Percentiles rank a stretch among this genome's conserved stretches.
Conservation (phyloP, 2,113 vertebrate genomes). For the Nothoprocta perdicaria region DNA sequence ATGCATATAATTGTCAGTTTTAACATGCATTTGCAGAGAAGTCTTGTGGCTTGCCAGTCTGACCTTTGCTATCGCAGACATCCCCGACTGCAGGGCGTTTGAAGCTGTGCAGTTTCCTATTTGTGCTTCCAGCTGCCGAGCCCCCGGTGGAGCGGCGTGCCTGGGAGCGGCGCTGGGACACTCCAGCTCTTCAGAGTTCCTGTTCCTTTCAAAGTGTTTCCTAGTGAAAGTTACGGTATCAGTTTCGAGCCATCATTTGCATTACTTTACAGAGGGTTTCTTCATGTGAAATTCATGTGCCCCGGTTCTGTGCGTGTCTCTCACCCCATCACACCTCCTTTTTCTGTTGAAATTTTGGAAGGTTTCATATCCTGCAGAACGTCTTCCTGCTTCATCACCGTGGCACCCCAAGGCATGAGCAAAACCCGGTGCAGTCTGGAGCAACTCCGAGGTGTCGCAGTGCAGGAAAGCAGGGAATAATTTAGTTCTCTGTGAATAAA, state of each 20-base stretch:
- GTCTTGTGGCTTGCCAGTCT: neutral
- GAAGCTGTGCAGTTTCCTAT: neutral
- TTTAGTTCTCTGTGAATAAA: constrained; percentile 71
- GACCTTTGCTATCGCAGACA: neutral
- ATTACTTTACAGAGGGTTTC: constrained; percentile 24
- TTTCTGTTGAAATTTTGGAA: constrained; percentile 7
- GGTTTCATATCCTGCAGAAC: constrained; percentile 53
- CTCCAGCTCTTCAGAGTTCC: neutral
- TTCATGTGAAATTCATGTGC: constrained; percentile 46
- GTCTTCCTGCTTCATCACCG: constrained; percentile 37
- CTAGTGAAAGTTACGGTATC: neutral
- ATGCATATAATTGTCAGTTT: neutral
- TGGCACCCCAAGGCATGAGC: constrained; percentile 44
- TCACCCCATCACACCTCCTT: neutral
- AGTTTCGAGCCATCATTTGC: constrained; percentile 4
- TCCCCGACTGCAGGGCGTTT: neutral
- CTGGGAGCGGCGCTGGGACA: neutral
- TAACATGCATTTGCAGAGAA: neutral
- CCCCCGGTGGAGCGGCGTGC: neutral
- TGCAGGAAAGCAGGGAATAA: constrained; percentile 67
- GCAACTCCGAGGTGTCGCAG: constrained; percentile 66
- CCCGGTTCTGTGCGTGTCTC: neutral
- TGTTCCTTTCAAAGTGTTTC: constrained; percentile 48
- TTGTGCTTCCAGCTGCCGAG: neutral
- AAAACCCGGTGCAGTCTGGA: constrained; percentile 62